Base-by-base conservation (phyloP, 1,140 invertebrate species). In the Hetaerina americana region DNA sequence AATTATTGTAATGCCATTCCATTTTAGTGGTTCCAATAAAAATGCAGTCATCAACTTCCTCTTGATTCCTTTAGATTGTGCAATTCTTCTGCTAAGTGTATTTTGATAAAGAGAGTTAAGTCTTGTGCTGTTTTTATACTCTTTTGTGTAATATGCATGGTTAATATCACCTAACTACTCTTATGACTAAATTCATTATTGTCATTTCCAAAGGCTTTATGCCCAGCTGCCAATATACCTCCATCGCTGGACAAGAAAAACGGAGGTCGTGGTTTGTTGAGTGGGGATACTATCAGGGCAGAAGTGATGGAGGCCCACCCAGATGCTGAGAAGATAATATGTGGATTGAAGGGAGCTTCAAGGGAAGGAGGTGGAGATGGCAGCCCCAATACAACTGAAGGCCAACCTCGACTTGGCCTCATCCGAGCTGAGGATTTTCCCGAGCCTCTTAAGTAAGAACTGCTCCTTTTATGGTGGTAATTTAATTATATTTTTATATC, bases 351-450 rank as follows among this genome's bases (percentile, higher is more conserved):
- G 81, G 89, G 91, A 73, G 82, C 86, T 74, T 85, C 88, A 68
- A 83, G 89, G 72, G 40, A 57, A 10, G 87, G 88, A 76, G 87
- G 88, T 77, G 87, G 88, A 76, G 87, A 88, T 77, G 88, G 88
- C 74, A 84, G 85, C 68, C 84, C 86, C 73, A 87, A 89, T 78
- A 85, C 90, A 71, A 12, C 40, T 57, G 40, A 57, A n/a, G 40
- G 40, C 15, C 40, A 57, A n/a, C 40, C 22, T 5, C 15, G 10
- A 10, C 40, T 95, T 77, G 94, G 94, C 75, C 85, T 95, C 70
- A 90, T 95, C 78, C 89, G 87, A 84, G 86, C 88, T 29, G 89
- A 92, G 72, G 92, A 95, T 80, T 89, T 95, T 76, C 93, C 93
- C 24, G 85, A 90, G 71, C 86, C 90, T 76, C 96, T 92, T 85